A percentile compares a stretch with the other conserved stretches of the same genome.
phyloP scores from a whole-genome alignment of 2,888 invertebrate genomes.

The Metacarcinus magister region DNA sequence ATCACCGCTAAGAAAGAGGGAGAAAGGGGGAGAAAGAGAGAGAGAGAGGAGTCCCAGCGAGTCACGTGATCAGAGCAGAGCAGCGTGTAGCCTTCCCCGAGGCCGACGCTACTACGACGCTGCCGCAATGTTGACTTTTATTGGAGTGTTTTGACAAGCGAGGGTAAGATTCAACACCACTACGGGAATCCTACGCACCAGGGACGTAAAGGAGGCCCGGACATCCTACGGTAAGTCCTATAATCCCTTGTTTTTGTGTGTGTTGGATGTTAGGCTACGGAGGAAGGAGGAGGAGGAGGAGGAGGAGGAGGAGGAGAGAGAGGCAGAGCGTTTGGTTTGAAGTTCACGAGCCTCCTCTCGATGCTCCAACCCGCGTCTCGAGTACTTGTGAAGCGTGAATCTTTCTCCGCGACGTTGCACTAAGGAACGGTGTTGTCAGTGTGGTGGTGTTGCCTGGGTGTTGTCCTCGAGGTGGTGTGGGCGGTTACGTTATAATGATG shows the following conservation, averaged over 20 bases:
- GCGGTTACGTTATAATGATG: background rate
- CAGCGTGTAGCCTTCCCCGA: background rate
- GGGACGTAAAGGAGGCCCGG: background rate
- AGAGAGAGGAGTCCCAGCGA: background rate
- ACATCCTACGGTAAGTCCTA: background rate
- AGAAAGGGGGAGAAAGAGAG: background rate
- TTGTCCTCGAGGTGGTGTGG: background rate
- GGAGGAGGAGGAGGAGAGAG: background rate
- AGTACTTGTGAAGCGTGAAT: background rate
- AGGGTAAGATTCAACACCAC: background rate
- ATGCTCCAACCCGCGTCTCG: background rate
- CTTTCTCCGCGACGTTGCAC: background rate
- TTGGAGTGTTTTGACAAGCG: slow-evolving; percentile 11
- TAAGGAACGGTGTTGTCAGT: background rate
- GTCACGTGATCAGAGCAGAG: background rate
- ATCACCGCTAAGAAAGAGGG: background rate
- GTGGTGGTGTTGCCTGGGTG: background rate
- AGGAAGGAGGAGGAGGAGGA: background rate
- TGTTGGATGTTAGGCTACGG: background rate
- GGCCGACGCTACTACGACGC: background rate
- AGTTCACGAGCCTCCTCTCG: background rate
- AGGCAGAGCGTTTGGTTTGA: background rate
- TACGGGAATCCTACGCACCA: background rate
- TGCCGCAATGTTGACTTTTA: background rate
- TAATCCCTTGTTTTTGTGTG: background rate